Evolutionary conservation across 1,140 invertebrate species (phyloP).

Genomic region (Drosophila elegans): DNA sequence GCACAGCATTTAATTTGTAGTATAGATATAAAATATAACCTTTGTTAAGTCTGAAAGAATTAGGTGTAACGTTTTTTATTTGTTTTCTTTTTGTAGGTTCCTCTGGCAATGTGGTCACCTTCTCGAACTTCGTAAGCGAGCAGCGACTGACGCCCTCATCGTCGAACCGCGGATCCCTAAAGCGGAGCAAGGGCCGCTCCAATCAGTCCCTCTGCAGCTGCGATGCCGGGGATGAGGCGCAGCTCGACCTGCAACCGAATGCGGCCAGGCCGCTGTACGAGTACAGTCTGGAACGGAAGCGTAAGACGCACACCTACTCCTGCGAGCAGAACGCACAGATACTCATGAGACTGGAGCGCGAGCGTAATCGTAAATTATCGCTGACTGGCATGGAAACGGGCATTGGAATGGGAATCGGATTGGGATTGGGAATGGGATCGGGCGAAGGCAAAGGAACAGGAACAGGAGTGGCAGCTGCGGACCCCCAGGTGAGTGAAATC

Average conservation of each 20-base stretch:
- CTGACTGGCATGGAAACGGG: constrained; percentile 49
- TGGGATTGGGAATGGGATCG: constrained; percentile 5
- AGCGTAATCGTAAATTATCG: constrained; percentile 82
- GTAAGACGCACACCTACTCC: constrained; percentile 80
- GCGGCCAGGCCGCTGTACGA: constrained; percentile 76
- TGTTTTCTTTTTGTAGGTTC: constrained; percentile 5
- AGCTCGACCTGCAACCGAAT: constrained; percentile 78
- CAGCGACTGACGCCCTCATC: constrained; percentile 53
- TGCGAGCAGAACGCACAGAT: constrained; percentile 84
- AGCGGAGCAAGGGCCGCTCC: constrained; percentile 80
- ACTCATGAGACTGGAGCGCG: constrained; percentile 83
- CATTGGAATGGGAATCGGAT: constrained; percentile 14
- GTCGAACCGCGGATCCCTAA: constrained; percentile 76
- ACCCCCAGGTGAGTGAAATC: constrained; percentile 69
- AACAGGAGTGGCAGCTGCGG: constrained; percentile 1
- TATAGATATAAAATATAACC: no score
- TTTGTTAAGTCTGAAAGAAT: no score
- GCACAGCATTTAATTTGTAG: no score
- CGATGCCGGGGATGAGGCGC: constrained; percentile 76
- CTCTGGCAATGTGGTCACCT: constrained; percentile 71
- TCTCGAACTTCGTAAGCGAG: constrained; percentile 75
- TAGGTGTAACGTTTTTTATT: no score
- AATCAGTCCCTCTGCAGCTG: constrained; percentile 84
- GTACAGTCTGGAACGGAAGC: constrained; percentile 80
- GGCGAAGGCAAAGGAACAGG: not conserved